Evolutionary conservation across 1,140 invertebrate species (phyloP).

Genomic region (Ctenoplectra terminalis): DNA sequence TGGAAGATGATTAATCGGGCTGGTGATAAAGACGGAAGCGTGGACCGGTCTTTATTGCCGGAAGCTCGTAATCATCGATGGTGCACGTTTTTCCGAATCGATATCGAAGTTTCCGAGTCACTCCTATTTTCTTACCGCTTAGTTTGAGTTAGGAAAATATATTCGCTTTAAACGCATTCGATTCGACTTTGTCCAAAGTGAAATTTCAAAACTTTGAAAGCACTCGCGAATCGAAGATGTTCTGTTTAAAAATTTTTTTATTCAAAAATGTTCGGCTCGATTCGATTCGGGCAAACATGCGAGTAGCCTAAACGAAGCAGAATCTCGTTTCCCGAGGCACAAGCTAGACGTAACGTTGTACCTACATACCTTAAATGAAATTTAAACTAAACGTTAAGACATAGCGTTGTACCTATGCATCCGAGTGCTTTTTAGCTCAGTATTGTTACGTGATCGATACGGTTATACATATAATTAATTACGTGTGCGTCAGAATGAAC

Average conservation of each 20-base stretch:
- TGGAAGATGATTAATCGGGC: conserved; percentile 8
- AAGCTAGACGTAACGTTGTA: conserved; percentile 46
- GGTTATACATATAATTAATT: neutral
- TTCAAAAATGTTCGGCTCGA: neutral
- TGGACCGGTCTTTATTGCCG: neutral
- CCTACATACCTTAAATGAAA: conserved; percentile 26
- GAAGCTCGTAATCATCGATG: neutral
- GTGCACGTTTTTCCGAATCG: neutral
- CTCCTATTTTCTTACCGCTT: neutral
- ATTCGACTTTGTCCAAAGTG: neutral
- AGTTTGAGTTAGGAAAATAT: neutral
- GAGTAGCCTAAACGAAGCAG: conserved; percentile 20
- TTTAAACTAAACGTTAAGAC: conserved; percentile 24
- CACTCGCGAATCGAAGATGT: neutral
- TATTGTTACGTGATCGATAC: conserved; percentile 10
- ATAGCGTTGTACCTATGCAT: conserved; percentile 3
- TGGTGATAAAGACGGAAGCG: conserved; percentile 1
- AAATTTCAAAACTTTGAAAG: neutral
- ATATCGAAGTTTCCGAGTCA: neutral
- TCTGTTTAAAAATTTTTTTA: too few species aligned
- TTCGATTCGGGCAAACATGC: neutral
- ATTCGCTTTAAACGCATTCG: neutral
- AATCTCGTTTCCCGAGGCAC: conserved; percentile 33
- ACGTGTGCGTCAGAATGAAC: neutral
- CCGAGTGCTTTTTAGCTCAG: conserved; percentile 32